Percentiles rank a stretch among this genome's conserved stretches.
Evolutionary conservation across 2,888 invertebrate species (phyloP).

Genomic region (Polietes domitor): DNA sequence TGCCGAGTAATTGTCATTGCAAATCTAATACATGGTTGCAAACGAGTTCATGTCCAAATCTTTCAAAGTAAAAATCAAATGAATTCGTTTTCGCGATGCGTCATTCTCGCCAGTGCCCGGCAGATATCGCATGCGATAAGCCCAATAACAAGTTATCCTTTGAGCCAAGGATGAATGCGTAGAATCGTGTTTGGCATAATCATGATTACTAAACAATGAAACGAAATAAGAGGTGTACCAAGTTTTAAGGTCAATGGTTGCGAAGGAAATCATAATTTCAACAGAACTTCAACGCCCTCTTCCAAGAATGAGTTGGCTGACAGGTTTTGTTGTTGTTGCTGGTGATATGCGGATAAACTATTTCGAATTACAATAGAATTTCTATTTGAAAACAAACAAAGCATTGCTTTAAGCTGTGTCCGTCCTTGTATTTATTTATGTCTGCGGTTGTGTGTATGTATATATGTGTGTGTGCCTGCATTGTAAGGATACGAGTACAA

Average conservation of each 20-base stretch:
- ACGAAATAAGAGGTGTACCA: neutral
- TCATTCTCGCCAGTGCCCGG: neutral
- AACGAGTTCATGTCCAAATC: neutral
- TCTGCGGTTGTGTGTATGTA: neutral
- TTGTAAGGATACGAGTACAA: neutral
- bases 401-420: neutral
- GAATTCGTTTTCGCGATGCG: neutral
- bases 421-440: neutral
- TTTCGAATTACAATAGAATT: slow-evolving; percentile 18
- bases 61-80: neutral
- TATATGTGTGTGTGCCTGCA: neutral
- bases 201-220: neutral
- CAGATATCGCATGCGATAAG: neutral
- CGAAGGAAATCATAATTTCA: neutral
- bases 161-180: neutral
- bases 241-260: neutral
- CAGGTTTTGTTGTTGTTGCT: neutral
- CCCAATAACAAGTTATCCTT: neutral
- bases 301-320: neutral
- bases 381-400: neutral
- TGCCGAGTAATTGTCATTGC: neutral
- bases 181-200: too few relatives aligned
- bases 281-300: neutral
- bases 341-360: slow-evolving; percentile 1
- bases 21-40: neutral